These are phyloP conservation scores for Plutella xylostella DNA, from an alignment of 2,888 invertebrate species.

Conservation along the genomic window DNA sequence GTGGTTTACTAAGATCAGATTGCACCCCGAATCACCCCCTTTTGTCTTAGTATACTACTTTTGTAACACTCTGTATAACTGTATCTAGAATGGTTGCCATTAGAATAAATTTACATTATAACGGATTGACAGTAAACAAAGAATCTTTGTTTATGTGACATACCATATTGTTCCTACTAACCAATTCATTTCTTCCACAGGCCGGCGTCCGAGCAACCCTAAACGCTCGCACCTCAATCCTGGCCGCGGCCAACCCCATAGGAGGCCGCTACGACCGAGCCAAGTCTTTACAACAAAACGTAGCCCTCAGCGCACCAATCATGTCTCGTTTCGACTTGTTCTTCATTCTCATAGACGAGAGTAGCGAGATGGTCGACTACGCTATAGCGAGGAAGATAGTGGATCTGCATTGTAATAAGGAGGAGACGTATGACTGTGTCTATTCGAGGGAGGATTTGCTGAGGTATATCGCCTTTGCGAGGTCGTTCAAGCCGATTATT, in stretches of 20 bases:
- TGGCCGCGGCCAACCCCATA: conserved; percentile 98
- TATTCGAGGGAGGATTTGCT: conserved; percentile 92
- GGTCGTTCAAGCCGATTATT: conserved; percentile 92
- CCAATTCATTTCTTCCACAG: conserved; percentile 44
- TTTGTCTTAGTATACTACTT: no score
- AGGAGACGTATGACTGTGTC: conserved; percentile 80
- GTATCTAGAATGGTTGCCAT: no score
- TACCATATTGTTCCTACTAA: no score
- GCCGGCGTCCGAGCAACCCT: conserved; percentile 97
- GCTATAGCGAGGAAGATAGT: conserved; percentile 97
- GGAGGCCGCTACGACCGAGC: conserved; percentile 97
- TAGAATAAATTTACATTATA: no score
- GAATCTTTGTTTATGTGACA: no score
- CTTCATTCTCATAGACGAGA: conserved; percentile 97
- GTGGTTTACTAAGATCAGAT: no score
- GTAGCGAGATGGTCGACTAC: conserved; percentile 88
- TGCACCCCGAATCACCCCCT: no score
- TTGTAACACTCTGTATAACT: no score
- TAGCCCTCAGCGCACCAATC: conserved; percentile 93
- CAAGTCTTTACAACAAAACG: conserved; percentile 94
- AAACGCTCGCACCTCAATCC: conserved; percentile 96
- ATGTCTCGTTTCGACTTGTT: conserved; percentile 99
- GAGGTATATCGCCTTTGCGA: conserved; percentile 96
- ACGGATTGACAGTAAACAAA: no score
- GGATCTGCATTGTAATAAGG: conserved; percentile 90